A percentile compares a stretch with the other conserved stretches of the same genome.
Conservation (phyloP, 1,140 invertebrate genomes). For the Drosophila pseudoobscura region DNA sequence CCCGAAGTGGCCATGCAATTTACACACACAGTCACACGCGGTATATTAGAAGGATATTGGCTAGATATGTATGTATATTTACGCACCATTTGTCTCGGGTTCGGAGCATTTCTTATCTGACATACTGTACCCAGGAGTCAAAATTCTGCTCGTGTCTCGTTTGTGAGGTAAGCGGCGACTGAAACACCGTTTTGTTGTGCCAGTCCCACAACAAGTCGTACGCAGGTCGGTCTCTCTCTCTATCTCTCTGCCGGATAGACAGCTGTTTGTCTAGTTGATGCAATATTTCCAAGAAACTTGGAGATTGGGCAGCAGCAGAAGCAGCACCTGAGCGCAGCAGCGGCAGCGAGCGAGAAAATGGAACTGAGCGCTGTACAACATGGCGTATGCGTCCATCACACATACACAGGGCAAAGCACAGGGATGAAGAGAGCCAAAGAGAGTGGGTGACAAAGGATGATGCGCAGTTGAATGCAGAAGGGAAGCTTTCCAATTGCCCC, state of each 20-base stretch:
- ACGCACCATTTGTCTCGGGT: slow-evolving; percentile 62
- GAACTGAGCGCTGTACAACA: slow-evolving; percentile 66
- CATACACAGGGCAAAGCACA: slow-evolving; percentile 15
- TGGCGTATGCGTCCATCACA: slow-evolving; percentile 60
- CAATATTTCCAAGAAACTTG: slow-evolving; percentile 38
- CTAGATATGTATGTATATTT: slow-evolving; percentile 55
- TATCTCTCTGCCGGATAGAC: slow-evolving; percentile 1
- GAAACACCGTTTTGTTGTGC: slow-evolving; percentile 31
- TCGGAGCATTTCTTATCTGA: slow-evolving; percentile 67
- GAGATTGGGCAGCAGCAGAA: slow-evolving; percentile 30
- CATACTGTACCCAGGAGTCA: slow-evolving; percentile 39
- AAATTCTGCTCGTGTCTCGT: slow-evolving; percentile 11
- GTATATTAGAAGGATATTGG: slow-evolving; percentile 5
- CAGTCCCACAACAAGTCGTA: slow-evolving; percentile 24
- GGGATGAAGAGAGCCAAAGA: not conserved
- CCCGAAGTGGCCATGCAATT: slow-evolving; percentile 39
- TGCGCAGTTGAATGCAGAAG: slow-evolving; percentile 7
- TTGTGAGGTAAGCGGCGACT: slow-evolving; percentile 60
- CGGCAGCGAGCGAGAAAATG: slow-evolving; percentile 62
- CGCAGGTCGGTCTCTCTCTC: not conserved
- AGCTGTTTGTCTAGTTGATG: slow-evolving; percentile 44
- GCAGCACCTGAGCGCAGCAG: slow-evolving; percentile 40
- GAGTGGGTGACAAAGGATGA: slow-evolving; percentile 20
- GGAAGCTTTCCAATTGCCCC: slow-evolving; percentile 31
- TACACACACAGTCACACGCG: slow-evolving; percentile 20